Conservation (phyloP, 2,797 vertebrate genomes). For the Natrix natrix region DNA sequence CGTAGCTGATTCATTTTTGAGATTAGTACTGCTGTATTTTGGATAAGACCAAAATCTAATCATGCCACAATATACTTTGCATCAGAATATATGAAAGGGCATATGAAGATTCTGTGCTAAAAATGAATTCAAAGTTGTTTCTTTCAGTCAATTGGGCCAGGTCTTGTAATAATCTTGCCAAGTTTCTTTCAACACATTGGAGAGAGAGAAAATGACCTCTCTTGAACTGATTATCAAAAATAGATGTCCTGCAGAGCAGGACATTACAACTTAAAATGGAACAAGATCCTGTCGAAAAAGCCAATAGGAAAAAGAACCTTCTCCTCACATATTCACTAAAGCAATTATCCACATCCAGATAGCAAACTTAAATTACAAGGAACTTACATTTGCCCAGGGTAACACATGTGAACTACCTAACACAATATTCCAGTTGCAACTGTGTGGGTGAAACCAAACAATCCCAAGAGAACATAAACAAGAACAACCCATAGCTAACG, state of each 20-base stretch:
- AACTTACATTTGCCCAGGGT: not conserved
- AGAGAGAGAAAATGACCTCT: not conserved
- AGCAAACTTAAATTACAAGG: constrained; percentile 14
- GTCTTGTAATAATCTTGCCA: not conserved
- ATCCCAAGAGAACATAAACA: constrained; percentile 22
- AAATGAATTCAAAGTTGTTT: not conserved
- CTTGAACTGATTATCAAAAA: constrained; percentile 2
- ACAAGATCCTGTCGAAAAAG: constrained; percentile 15
- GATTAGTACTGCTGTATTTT: not conserved
- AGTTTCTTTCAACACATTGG: not conserved
- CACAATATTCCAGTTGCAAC: constrained; percentile 15
- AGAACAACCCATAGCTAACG: constrained; percentile 12
- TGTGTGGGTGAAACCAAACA: constrained; percentile 26
- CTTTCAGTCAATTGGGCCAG: not conserved
- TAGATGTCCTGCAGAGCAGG: not conserved
- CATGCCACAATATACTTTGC: not conserved
- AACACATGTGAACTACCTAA: not conserved
- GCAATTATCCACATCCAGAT: constrained; percentile 3
- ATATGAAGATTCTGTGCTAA: not conserved
- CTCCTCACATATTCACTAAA: not conserved
- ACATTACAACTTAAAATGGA: not conserved
- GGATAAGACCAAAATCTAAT: not conserved
- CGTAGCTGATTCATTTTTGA: not conserved
- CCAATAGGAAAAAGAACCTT: not conserved
- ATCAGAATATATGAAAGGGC: not conserved